Evolutionary conservation across 2,888 invertebrate species (phyloP), one percentile per base, ranked within the genome.

Genomic region (Pegoplata infirma): DNA sequence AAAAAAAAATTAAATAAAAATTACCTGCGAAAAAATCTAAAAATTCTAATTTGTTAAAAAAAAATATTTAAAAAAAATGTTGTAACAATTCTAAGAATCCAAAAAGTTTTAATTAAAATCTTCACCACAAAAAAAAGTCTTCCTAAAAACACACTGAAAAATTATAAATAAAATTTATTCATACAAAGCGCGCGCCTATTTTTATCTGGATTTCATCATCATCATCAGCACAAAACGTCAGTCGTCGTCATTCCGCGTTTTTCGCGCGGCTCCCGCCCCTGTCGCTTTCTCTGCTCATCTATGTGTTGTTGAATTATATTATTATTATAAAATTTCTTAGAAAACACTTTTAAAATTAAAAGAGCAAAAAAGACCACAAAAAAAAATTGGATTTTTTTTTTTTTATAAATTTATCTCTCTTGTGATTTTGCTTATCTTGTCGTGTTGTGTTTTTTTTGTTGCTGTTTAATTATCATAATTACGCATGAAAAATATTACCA

Each of bases 401-500:
- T 12, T 40, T 40, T 40, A 40, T 40, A 40, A 40, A 40, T 40
- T 40, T 40, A 40, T n/a, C 36, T 40, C 36, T 40, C 36, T 25
- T n/a, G n/a, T n/a, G n/a, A n/a, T n/a, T n/a, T 25, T n/a, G n/a
- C 36, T n/a, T 5, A 40, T n/a, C n/a, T 40, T 40, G 36, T 32
- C 10, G 32, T 10, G 32, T 8, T 1, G 28, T 28, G 28, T 6
- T 36, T 10, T 36, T 36, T 1, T n/a, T 40, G n/a, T 40, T 40
- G 36, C 5, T n/a, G 28, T 56, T 53, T 58, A 16, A 58, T 80
- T 82, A 82, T 74, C 82, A 83, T 83, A 84, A 85, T 86, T 72
- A 79, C 79, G 86, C 85, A 87, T 87, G 86, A 87, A 87, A 87
- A 87, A 87, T 84, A 87, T 87, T 81, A 87, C 87, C 78, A 87